Evolutionary conservation across 30 jellyfish, hydroid and myxozoan species (phyloP), one percentile per base, ranked within the genome.

Genomic region (Aurelia coerulea): DNA sequence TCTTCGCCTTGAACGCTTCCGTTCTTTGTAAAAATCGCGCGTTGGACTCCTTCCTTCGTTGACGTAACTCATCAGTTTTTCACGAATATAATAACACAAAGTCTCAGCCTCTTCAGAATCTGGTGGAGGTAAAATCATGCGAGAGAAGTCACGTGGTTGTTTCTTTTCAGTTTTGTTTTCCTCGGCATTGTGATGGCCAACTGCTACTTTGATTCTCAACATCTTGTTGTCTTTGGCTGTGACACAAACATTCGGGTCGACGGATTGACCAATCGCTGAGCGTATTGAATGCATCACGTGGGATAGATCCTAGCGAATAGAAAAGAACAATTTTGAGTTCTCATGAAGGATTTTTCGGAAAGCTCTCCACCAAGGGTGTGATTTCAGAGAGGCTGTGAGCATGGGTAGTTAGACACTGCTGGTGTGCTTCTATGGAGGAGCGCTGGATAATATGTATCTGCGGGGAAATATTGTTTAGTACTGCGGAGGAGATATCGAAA

Each of bases 101-200:
- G 75, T 76, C 64, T 90, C 97, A 18, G 97, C 97, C 51, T 90
- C 97, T 53, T 90, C 97, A 9, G 95, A 73, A 76, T 76, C 90
- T 10, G 97, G 97, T 23, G 97, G 97, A 2, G 97, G 97, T 56
- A 90, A 78, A n/a, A 90, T 73, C 90, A 90, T 74, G 6, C 95
- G 66, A 7, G 78, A 62, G 80, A 79, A 63, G 14, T 67, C 89
- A 10, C 32, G 65, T 1, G 50, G 89, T 15, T 53, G 89, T 54
- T 65, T 64, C n/a, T 65, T 33, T 29, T 79, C 69, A 54, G 33
- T 15, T 49, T 79, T 79, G 19, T 8, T 62, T 9, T 64, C 79
- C 18, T 29, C 52, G 2, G 49, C 18, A 4, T 79, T 79, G 15
- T 65, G 62, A 2, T 65, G 72, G 5, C 89, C 80, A 13, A 79